phyloP scores from a whole-genome alignment of 2,113 vertebrate species.

The Colius striatus region DNA sequence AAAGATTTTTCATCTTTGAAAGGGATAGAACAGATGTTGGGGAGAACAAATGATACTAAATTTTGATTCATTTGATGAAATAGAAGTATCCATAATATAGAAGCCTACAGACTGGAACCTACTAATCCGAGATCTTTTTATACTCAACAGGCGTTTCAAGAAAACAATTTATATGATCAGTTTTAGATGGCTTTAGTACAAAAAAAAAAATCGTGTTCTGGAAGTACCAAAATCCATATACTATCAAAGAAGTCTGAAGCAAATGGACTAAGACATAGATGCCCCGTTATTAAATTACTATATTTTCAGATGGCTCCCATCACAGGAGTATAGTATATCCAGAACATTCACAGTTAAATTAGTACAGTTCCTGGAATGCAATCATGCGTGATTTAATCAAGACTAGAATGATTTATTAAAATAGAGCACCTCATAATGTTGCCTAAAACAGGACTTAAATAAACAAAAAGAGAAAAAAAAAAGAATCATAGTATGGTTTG shows the following conservation, averaged over 20 bases:
- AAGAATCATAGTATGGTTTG: background rate
- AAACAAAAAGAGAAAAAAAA: background rate
- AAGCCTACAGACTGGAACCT: background rate
- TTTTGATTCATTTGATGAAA: background rate
- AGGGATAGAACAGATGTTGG: background rate
- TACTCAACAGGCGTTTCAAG: background rate
- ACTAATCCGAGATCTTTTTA: background rate
- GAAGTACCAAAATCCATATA: background rate
- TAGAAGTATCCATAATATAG: background rate
- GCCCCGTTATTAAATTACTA: background rate
- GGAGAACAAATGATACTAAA: background rate
- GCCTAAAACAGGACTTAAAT: background rate
- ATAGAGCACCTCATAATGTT: background rate
- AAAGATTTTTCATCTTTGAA: background rate
- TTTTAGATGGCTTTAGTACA: background rate
- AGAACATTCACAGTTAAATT: background rate
- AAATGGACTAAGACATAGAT: background rate
- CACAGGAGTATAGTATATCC: background rate
- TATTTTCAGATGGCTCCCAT: background rate
- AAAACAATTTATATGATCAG: background rate
- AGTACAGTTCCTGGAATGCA: background rate
- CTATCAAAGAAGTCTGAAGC: background rate
- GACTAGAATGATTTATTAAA: background rate
- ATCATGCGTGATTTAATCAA: background rate
- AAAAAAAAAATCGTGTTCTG: background rate